Conservation (phyloP, 2,113 vertebrate species). For the Callithrix jacchus region DNA sequence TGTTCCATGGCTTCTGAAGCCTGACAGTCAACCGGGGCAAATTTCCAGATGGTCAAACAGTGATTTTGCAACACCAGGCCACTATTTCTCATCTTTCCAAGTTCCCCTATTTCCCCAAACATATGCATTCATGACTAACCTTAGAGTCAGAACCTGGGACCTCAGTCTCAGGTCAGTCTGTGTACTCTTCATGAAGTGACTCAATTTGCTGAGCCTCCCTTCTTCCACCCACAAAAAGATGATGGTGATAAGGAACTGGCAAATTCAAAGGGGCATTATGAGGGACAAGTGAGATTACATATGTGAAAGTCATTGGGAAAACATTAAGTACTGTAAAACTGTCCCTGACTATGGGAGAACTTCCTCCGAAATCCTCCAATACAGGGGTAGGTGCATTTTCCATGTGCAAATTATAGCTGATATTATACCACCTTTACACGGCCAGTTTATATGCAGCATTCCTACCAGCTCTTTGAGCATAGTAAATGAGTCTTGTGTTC, state of each 20-base stretch:
- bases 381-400: background rate
- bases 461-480: background rate
- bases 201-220: background rate
- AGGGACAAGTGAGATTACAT: background rate
- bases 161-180: background rate
- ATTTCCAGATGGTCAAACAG: constrained; percentile 77
- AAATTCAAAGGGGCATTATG: background rate
- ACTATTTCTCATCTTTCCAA: constrained; percentile 60
- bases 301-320: background rate
- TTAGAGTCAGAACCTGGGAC: background rate
- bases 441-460: background rate
- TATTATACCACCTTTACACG: background rate
- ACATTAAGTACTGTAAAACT: background rate
- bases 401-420: background rate
- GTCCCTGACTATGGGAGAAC: background rate
- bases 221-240: background rate
- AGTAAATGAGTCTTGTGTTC: background rate
- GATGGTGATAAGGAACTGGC: background rate
- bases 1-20: constrained; percentile 74
- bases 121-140: background rate
- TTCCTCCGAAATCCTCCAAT: background rate
- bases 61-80: constrained; percentile 65
- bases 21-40: constrained; percentile 72
- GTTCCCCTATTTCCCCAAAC: background rate
- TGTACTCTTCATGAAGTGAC: background rate